These are phyloP conservation scores for Ganaspis sp. DNA, from an alignment of 1,140 invertebrate species.

Conservation along the genomic window DNA sequence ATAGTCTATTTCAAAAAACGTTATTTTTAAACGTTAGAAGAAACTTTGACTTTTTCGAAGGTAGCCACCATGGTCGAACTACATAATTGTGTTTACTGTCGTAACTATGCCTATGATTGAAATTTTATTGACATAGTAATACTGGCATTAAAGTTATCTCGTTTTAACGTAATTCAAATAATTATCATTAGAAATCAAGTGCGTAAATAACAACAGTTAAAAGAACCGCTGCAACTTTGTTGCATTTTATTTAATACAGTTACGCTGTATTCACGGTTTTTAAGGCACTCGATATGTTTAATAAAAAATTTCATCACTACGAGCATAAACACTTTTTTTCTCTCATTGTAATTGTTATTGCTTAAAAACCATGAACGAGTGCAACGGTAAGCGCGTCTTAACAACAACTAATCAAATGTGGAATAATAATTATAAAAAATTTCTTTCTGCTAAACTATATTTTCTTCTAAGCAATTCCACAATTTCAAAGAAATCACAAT, in stretches of 20 bases:
- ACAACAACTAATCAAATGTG: neutral
- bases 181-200: constrained; percentile 32
- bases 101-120: constrained; percentile 57
- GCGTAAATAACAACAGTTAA: constrained; percentile 33
- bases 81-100: constrained; percentile 55
- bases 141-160: constrained; percentile 65
- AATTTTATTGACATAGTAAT: constrained; percentile 67
- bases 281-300: constrained; percentile 55
- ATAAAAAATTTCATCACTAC: neutral
- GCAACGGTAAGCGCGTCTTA: constrained; percentile 11
- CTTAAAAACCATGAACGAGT: constrained; percentile 57
- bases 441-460: constrained; percentile 19
- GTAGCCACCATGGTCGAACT: constrained; percentile 68
- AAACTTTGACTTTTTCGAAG: constrained; percentile 39
- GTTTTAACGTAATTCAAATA: constrained; percentile 34
- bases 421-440: neutral
- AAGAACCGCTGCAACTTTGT: constrained; percentile 49
- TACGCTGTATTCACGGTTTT: constrained; percentile 60
- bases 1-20: neutral
- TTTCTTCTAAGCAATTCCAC: constrained; percentile 13
- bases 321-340: neutral
- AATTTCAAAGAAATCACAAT: constrained; percentile 19
- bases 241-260: constrained; percentile 47
- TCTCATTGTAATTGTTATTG: constrained; percentile 26
- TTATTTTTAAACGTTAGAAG: neutral